Evolutionary conservation across 2,888 invertebrate species (phyloP).

Genomic region (Ceriagrion tenellum): DNA sequence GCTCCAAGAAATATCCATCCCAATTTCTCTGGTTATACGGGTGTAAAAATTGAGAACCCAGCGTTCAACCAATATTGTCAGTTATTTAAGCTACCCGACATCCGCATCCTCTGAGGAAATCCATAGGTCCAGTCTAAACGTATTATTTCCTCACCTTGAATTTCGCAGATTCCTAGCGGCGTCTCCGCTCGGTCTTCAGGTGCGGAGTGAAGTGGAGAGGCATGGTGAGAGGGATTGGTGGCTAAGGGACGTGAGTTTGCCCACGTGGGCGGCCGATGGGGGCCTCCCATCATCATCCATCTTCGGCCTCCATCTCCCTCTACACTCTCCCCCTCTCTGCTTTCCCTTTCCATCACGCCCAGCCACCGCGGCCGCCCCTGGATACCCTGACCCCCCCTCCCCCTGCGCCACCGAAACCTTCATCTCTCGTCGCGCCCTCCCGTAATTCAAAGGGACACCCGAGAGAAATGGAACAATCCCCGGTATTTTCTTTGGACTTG

Average conservation of each 20-base stretch:
- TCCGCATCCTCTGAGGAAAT: too few species aligned
- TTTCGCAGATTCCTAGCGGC: background rate
- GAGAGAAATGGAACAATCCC: background rate
- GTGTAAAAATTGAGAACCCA: too few species aligned
- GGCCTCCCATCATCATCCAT: background rate
- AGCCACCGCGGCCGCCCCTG: background rate
- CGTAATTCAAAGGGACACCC: background rate
- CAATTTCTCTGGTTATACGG: too few species aligned
- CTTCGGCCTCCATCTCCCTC: background rate
- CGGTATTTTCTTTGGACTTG: background rate
- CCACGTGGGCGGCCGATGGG: background rate
- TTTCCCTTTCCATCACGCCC: background rate
- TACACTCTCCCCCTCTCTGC: background rate
- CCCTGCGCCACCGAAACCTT: background rate
- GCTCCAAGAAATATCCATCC: too few species aligned
- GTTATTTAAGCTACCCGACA: too few species aligned
- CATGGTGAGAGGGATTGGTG: background rate
- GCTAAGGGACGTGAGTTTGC: background rate
- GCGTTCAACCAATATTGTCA: too few species aligned
- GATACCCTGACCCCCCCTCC: background rate
- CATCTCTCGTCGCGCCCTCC: background rate
- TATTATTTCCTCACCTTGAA: too few species aligned
- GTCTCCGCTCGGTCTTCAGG: background rate
- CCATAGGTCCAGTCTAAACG: too few species aligned
- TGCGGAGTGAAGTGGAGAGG: background rate